Conservation (phyloP, 2,888 invertebrate species). For the Syritta pipiens region DNA sequence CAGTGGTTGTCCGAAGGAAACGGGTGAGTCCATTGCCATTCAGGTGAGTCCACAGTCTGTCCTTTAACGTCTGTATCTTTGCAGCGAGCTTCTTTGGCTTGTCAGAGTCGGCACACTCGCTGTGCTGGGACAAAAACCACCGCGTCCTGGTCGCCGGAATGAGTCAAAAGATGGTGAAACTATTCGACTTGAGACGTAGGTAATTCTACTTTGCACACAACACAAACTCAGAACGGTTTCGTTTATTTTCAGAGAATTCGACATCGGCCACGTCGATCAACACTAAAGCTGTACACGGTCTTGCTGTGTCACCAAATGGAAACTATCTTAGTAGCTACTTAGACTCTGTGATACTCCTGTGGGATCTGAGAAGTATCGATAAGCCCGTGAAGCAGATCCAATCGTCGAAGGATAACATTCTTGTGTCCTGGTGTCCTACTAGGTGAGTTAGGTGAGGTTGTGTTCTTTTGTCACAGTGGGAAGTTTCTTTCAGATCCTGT, state of each 20-base stretch:
- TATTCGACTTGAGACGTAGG: conserved; percentile 93
- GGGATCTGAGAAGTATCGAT: conserved; percentile 93
- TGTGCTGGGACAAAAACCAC: conserved; percentile 89
- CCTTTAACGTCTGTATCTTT: neutral
- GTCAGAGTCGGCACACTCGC: conserved; percentile 90
- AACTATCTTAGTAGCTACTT: conserved; percentile 91
- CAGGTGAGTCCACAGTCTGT: neutral
- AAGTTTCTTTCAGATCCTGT: conserved; percentile 80
- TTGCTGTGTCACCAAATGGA: conserved; percentile 88
- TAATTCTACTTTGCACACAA: neutral
- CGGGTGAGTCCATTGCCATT: conserved; percentile 69
- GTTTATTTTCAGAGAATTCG: conserved; percentile 82
- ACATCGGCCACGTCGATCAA: conserved; percentile 80
- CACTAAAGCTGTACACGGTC: conserved; percentile 91
- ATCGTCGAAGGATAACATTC: conserved; percentile 82
- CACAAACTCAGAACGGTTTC: neutral
- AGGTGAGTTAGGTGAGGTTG: conserved; percentile 78
- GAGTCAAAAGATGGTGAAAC: conserved; percentile 92
- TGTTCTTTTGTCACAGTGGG: neutral
- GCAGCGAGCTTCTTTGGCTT: conserved; percentile 85
- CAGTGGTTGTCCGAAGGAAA: conserved; percentile 77
- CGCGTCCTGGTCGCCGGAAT: conserved; percentile 92
- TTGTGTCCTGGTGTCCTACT: conserved; percentile 93
- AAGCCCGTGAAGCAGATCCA: conserved; percentile 88
- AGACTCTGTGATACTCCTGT: conserved; percentile 90